Base-by-base conservation (phyloP, 1,140 invertebrate species). In the Plectrocnemia conspersa region DNA sequence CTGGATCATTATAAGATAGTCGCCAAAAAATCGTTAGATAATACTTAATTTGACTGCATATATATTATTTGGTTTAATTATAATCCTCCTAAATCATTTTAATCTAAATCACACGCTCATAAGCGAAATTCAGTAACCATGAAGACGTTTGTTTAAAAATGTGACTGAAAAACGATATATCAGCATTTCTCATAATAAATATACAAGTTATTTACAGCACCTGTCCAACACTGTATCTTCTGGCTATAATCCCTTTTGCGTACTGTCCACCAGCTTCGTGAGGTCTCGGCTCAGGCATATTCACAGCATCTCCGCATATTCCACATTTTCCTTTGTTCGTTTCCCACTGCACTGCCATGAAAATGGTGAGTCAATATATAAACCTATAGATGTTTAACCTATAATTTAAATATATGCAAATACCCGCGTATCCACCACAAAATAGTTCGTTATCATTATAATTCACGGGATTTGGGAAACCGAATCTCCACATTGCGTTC, bases 401-500 rank as follows among this genome's bases (percentile, higher is more conserved):
- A 29, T 7, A 29, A 29, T 6, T 29, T 29, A 29, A n/a, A 29
- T 29, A n/a, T 4, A 13, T 18, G 21, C 11, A 15, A 76, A 69
- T 73, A 91, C 89, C 83, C 71, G 84, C 80, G 65, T 88, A 88
- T 33, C 93, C 93, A 1, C 93, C 93, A 60, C 82, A 84, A 65
- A 82, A 83, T 4, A 84, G 72, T 64, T 84, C 91, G 61, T 93
- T 96, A 67, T 97, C 93, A 62, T 96, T 92, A 65, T 95, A 96
- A 71, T 97, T 93, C 7, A 92, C 87, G 1, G 91, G 89, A 74
- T 91, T 94, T 1, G 86, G 85, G 72, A 87, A 96, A 1, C 92
- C 93, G 65, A 93, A 90, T 41, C 93, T 76, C 93, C 93, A 97
- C 88, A 93, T 93, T 15, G 85, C 85, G 72, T 95, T 94, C 15